Evolutionary conservation across 2,797 vertebrate species (phyloP), one percentile per base, ranked within the genome.

Genomic region (Perodicticus potto): DNA sequence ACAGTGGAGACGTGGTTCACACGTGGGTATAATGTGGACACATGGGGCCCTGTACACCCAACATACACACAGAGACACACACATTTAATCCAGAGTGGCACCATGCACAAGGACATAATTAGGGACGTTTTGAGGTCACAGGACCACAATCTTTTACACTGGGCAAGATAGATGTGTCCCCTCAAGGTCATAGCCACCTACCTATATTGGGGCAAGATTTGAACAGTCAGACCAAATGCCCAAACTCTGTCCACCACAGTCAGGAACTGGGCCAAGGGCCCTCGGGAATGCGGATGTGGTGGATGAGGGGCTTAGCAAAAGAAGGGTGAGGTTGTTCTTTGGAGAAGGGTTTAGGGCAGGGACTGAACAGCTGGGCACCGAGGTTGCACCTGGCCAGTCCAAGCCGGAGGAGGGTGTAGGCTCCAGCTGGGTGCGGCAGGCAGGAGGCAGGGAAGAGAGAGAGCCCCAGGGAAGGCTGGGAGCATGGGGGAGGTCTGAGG

Each of bases 211-310:
- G 45, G 3, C 59, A 29, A 32, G 40, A 61, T n/a, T 23, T 34
- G 53, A 25, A 57, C 20, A 55, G 76, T n/a, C 57, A 72, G 74
- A 59, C 37, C 57, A 19, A 81, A 29, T 23, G 20, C 45, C 32
- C 61, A 70, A 37, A 27, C 6, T 78, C 69, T 70, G 49, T 72
- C 86, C 7, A 10, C 70, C 13, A 22, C 67, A 67, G 72, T 80
- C 53, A 78, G 94, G 81, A 91, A 57, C 70, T 29, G 65, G 65
- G 84, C 93, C 73, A n/a, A 65, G 61, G 73, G 55, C 11, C 29
- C 83, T 14, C 2, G 49, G 61, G 81, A 96, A 93, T 29, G 85
- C 13, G 76, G 94, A 97, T 86, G 90, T 95, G 92, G 93, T 16
- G 27, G n/a, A 17, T 6, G 5, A 91, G 73, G 94, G 63, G 63